Evolutionary conservation across 2,888 invertebrate genomes (phyloP), one percentile per base, ranked within the genome.

Genomic region (Agapetus fuscipes): DNA sequence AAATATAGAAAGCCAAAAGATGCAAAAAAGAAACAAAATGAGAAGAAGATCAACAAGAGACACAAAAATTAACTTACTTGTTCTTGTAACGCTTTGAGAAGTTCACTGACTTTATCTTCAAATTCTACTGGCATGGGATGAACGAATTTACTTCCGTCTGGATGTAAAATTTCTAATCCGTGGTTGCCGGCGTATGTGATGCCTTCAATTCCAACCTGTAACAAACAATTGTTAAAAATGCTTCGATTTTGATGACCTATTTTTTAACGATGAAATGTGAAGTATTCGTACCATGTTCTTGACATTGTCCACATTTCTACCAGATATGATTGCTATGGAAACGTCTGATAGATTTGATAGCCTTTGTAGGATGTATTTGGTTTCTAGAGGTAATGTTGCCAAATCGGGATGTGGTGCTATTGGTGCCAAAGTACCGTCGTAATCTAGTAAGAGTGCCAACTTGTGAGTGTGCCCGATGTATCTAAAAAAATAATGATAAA

Each of bases 151-250:
- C 85, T 88, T 38, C 89, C 89, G 54, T 90, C 90, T 0, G 90
- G 88, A 59, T 90, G 90, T 9, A 89, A 60, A 54, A 90, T 89
- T 65, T 90, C 89, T 43, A 90, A 59, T 1, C 89, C 90, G 55
- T 90, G 89, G 61, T 84, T 89, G 20, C 90, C 90, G 0, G 90
- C 90, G 56, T 90, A 90, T 0, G 90, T 90, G 42, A 90, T 86
- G 43, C 87, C 86, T 50, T 88, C 87, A 45, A 90, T 89, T 11
- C 88, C 89, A 32, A 90, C 78, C 78, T 78, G 47, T 26, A 55
- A n/a, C 44, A 43, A 47, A 20, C 35, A 44, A 48, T 6, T 4
- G 20, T 6, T 6, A 20, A 20, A 20, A 20, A 20, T 20, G 20
- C 4, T 20, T n/a, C n/a, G n/a, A n/a, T n/a, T n/a, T n/a, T n/a